phyloP scores from a whole-genome alignment of 2,888 invertebrate species.

The Salpingus planirostris region DNA sequence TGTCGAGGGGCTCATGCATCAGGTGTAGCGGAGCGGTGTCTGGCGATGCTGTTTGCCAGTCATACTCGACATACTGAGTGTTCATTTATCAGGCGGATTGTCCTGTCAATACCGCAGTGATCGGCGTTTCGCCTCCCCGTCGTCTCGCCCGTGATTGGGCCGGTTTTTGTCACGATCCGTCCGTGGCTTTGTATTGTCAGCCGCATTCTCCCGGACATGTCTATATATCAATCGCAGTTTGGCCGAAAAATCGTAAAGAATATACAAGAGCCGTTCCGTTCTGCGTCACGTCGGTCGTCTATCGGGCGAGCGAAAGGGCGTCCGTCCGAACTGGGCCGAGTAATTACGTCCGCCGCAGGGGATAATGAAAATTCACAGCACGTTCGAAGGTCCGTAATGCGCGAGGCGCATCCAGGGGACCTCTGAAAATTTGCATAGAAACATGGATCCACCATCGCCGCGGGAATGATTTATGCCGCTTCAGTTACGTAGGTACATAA shows the following conservation, averaged over 20 bases:
- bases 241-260: conserved; percentile 12
- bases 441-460: too few species aligned
- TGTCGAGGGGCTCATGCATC: conserved; percentile 1
- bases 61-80: conserved; percentile 24
- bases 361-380: too few species aligned
- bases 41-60: conserved; percentile 27
- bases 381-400: too few species aligned
- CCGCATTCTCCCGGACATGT: conserved; percentile 30
- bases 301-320: too few species aligned
- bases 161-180: conserved; percentile 35
- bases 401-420: too few species aligned
- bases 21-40: conserved; percentile 16
- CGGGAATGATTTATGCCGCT: too few species aligned
- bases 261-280: too few species aligned
- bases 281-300: too few species aligned
- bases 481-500: too few species aligned
- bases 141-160: conserved; percentile 29
- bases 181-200: conserved; percentile 27
- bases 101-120: conserved; percentile 29
- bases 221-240: conserved; percentile 24
- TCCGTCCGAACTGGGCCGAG: too few species aligned
- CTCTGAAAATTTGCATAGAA: too few species aligned
- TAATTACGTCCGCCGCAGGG: too few species aligned
- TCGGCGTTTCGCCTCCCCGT: conserved; percentile 23
- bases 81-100: conserved; percentile 35